Conservation (phyloP, 2,797 vertebrate genomes). For the Apodemus agrarius region DNA sequence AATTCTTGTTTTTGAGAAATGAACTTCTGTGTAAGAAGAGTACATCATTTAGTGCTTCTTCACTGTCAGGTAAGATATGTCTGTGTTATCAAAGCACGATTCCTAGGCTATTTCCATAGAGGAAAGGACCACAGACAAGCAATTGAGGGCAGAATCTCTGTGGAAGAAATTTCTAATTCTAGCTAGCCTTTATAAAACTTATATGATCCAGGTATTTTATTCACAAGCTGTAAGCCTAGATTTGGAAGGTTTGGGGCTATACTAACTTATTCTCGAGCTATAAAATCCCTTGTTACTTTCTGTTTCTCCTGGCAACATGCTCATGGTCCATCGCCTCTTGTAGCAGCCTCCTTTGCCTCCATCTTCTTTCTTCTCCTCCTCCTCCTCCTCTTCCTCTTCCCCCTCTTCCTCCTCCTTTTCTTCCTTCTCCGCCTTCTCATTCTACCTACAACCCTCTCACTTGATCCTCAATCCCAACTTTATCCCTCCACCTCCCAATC, state of each 20-base stretch:
- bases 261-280: not conserved
- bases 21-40: slow-evolving; percentile 11
- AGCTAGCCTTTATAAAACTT: not conserved
- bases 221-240: not conserved
- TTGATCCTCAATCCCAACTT: not conserved
- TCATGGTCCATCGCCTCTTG: not conserved
- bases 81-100: slow-evolving; percentile 34
- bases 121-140: slow-evolving; percentile 16
- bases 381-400: no score
- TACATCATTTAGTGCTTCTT: slow-evolving; percentile 8
- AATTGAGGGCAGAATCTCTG: slow-evolving; percentile 1
- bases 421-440: no score
- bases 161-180: not conserved
- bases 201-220: not conserved
- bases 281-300: not conserved
- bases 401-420: no score
- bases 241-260: not conserved
- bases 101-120: slow-evolving; percentile 17
- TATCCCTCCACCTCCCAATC: not conserved
- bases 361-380: not conserved
- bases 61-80: not conserved
- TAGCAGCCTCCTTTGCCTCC: not conserved
- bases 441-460: no score
- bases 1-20: slow-evolving; percentile 49
- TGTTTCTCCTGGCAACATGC: not conserved